Evolutionary conservation across 92 coral and sea anemone species (phyloP), one percentile per base, ranked within the genome.

Genomic region (Desmophyllum pertusum): DNA sequence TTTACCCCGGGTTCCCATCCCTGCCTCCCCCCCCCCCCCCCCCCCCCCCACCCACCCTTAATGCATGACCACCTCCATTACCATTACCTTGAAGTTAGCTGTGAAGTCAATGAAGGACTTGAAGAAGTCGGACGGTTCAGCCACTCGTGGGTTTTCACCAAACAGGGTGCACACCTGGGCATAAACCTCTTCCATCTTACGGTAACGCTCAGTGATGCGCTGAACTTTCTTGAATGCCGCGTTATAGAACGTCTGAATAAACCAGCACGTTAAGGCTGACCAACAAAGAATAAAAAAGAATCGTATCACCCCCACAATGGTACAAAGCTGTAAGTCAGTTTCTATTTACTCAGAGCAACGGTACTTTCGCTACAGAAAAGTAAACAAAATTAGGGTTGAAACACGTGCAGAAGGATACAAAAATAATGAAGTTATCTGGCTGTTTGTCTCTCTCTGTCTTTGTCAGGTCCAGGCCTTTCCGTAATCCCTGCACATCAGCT

Each of bases 401-500:
- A 13, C 42, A 30, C n/a, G 42, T 15, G 46, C 39, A 48, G 90
- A 92, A 96, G 91, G 99, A 96, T 96, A 96, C 99, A 83, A 90
- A 96, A 43, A 96, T 90, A 71, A 96, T 88, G 81, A 92, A 96
- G 87, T 92, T 96, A 59, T 94, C 92, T 40, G 99, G 93, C 65
- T 96, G 99, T 78, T 94, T 96, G 81, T 96, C 99, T 77, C 95
- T 92, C 89, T 96, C 99, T 2, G 98, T 76, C 79, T 94, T 96
- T 21, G 98, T 89, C 83, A 96, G 81, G 83, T 96, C 99, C 84
- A 96, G 87, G 42, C 99, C 99, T 84, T 96, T 96, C 76, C 98
- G 88, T 64, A 96, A 87, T 68, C 99, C 98, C 71, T 96, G 99
- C 13, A 96, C 98, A 65, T 96, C 99, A 25, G 96, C 95, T 45